Percentiles rank a stretch among this genome's conserved stretches.
Conservation (phyloP, 2,113 vertebrate species). For the Poicephalus meyeri region DNA sequence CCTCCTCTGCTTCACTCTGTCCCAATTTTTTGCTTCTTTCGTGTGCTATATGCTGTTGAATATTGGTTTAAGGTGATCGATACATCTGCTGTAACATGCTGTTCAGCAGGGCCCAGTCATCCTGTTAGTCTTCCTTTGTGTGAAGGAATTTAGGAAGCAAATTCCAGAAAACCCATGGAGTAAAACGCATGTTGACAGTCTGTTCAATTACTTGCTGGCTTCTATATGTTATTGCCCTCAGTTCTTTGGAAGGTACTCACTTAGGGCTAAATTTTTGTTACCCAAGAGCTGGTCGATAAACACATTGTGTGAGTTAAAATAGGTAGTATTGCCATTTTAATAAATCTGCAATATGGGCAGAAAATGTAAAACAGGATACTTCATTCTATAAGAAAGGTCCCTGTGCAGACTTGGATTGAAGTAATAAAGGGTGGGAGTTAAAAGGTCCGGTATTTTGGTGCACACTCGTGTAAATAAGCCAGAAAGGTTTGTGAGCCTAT, state of each 20-base stretch:
- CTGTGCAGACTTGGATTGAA: background rate
- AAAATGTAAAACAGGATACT: background rate
- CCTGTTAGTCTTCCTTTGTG: background rate
- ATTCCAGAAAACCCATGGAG: background rate
- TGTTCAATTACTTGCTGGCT: background rate
- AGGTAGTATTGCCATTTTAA: background rate
- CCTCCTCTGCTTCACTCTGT: background rate
- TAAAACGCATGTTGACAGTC: background rate
- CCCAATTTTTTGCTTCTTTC: background rate
- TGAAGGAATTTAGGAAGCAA: background rate
- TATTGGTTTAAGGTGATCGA: background rate
- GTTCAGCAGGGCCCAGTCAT: background rate
- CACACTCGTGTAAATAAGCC: background rate
- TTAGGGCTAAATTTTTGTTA: background rate
- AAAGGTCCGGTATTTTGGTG: background rate
- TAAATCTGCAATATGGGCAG: background rate
- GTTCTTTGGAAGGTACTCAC: background rate
- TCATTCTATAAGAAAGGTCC: background rate
- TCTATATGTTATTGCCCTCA: background rate
- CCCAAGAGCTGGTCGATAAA: background rate
- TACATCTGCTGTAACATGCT: background rate
- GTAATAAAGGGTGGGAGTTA: background rate
- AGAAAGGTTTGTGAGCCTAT: background rate
- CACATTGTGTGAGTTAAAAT: background rate
- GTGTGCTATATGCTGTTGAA: background rate